Conservation (phyloP, 2,113 vertebrate genomes). For the Amphiprion ocellaris region DNA sequence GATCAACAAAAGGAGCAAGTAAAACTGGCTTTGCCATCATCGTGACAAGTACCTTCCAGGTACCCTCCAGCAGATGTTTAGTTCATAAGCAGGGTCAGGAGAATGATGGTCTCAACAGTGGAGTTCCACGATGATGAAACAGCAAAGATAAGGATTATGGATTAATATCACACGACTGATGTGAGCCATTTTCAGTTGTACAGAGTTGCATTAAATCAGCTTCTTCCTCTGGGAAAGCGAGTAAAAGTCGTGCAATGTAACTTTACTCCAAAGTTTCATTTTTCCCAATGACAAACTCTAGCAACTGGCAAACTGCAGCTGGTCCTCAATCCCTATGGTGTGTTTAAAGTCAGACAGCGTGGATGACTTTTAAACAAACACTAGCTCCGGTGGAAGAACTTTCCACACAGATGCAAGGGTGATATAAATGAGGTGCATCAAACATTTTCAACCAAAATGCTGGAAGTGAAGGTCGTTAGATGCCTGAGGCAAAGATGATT, state of each 20-base stretch:
- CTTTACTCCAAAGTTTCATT: neutral
- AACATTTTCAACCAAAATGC: conserved; percentile 31
- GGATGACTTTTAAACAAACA: conserved; percentile 21
- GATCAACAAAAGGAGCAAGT: neutral
- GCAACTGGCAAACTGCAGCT: conserved; percentile 4
- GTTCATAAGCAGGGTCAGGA: neutral
- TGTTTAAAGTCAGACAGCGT: neutral
- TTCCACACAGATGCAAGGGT: neutral
- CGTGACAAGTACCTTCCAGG: conserved; percentile 3
- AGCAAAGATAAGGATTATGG: neutral
- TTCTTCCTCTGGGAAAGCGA: neutral
- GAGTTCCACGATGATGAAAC: conserved; percentile 5
- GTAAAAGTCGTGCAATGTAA: neutral
- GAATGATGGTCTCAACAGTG: neutral
- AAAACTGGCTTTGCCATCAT: conserved; percentile 19
- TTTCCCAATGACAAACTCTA: neutral
- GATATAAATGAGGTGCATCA: conserved; percentile 24
- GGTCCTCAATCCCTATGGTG: neutral
- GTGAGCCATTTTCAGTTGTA: neutral
- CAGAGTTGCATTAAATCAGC: neutral
- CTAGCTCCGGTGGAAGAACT: neutral
- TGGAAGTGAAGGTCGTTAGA: conserved; percentile 19
- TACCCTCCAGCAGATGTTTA: neutral
- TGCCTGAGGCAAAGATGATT: conserved; percentile 12
- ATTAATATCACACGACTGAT: neutral